Conservation (phyloP, 2,113 vertebrate genomes). For the Tautogolabrus adspersus region DNA sequence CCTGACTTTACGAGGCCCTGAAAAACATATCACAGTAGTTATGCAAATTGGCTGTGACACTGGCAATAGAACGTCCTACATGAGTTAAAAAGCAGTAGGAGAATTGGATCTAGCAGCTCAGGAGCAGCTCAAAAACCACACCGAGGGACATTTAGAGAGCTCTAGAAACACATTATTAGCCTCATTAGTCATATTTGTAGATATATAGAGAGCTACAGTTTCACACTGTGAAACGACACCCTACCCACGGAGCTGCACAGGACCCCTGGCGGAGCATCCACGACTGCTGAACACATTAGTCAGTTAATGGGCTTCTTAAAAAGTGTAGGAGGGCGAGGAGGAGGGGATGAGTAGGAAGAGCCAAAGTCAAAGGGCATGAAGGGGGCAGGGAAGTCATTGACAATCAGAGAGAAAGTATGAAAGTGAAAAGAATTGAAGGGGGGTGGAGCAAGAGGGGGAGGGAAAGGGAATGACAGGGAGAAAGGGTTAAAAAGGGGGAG, state of each 20-base stretch:
- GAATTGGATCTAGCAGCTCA: conserved; percentile 15
- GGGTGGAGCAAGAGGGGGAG: conserved; percentile 37
- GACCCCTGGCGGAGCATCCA: conserved; percentile 51
- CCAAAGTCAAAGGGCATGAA: conserved; percentile 69
- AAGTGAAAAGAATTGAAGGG: conserved; percentile 20
- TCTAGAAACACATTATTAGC: conserved; percentile 34
- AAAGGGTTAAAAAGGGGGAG: conserved; percentile 66
- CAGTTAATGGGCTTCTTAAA: conserved; percentile 56
- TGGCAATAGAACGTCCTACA: conserved; percentile 22
- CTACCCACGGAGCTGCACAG: conserved; percentile 25
- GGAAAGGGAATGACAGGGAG: conserved; percentile 64
- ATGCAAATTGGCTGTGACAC: conserved; percentile 42
- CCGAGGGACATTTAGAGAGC: conserved; percentile 15
- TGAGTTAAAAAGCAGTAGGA: conserved; percentile 40
- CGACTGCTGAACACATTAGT: conserved; percentile 70
- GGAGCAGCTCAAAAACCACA: conserved; percentile 27
- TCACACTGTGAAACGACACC: conserved; percentile 54
- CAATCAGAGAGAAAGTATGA: conserved; percentile 45
- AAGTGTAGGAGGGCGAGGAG: conserved; percentile 32
- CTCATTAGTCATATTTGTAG: conserved; percentile 48
- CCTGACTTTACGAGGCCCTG: conserved; percentile 21
- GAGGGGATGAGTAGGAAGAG: conserved; percentile 25
- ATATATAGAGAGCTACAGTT: conserved; percentile 8
- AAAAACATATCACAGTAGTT: conserved; percentile 45
- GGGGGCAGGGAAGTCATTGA: conserved; percentile 54